Base-by-base conservation (phyloP, 2,888 invertebrate genomes). In the Lithophane leautieri region DNA sequence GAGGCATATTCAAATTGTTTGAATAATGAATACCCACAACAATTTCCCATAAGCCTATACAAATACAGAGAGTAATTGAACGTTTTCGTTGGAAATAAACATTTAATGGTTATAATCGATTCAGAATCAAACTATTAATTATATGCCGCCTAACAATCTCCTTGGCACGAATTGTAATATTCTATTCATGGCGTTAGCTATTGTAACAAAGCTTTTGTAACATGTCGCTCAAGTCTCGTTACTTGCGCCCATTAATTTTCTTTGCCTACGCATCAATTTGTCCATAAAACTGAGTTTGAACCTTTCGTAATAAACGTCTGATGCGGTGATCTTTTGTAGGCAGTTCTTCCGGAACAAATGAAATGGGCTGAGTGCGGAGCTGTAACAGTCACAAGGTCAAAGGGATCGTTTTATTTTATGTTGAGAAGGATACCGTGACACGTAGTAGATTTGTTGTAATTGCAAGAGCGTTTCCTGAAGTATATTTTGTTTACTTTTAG, bases 211-310 rank as follows among this genome's bases (percentile, higher is more conserved):
- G 60, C 66, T 77, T 75, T 81, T 76, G 81, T 73, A 76, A 77
- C 69, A 69, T 80, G 81, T 84, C 77, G 81, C 76, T 85, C 79
- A 84, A 84, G 68, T 78, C 77, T 84, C 79, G 75, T 86, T 82
- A 79, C 81, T 88, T 68, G 76, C 74, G 81, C 76, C 79, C 81
- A 88, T 86, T 88, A 83, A 87, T 87, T 86, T 84, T 81, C 83
- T 81, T 83, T 76, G 85, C 86, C 88, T 88, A 88, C 90, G 86
- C 89, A 87, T 87, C 86, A 88, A 86, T 89, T 87, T 83, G 85
- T 82, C 83, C 76, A 87, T 85, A 85, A 87, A 88, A 84, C 84
- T 73, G 76, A 83, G 52, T 74, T 73, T 82, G 78, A 78, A 85
- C 81, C 80, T 82, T 81, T 81, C 75, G 84, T 85, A 86, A 86